These are phyloP conservation scores for Hirtodrosophila trivittata DNA, from an alignment of 2,888 invertebrate genomes.

Conservation along the genomic window DNA sequence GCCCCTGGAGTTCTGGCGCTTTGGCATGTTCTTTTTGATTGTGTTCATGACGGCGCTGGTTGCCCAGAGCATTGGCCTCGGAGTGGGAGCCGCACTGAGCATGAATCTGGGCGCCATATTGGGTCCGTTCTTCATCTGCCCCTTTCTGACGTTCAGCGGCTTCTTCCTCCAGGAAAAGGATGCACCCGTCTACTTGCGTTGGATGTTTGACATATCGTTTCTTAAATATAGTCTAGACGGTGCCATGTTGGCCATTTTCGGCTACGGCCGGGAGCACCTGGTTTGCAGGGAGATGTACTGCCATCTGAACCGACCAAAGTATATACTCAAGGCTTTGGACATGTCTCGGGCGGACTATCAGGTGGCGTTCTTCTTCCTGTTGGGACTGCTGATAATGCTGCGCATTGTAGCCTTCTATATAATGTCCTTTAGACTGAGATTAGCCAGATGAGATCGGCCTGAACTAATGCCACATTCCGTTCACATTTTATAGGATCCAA, in stretches of 20 bases:
- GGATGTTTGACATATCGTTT: slow-evolving; percentile 95
- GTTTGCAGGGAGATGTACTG: slow-evolving; percentile 91
- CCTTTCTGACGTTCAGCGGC: slow-evolving; percentile 95
- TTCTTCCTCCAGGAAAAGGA: slow-evolving; percentile 94
- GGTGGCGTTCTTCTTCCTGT: slow-evolving; percentile 87
- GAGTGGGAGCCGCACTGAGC: slow-evolving; percentile 92
- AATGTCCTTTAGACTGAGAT: slow-evolving; percentile 87
- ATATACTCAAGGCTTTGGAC: slow-evolving; percentile 90
- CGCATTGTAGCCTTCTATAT: slow-evolving; percentile 88
- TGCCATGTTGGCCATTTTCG: slow-evolving; percentile 91
- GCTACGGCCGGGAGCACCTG: slow-evolving; percentile 90
- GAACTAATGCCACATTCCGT: slow-evolving; percentile 58
- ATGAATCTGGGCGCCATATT: slow-evolving; percentile 95
- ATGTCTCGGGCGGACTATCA: slow-evolving; percentile 88
- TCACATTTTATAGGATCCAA: slow-evolving; percentile 17
- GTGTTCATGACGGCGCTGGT: slow-evolving; percentile 91
- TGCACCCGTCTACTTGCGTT: slow-evolving; percentile 90
- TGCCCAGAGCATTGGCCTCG: slow-evolving; percentile 92
- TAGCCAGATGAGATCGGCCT: slow-evolving; percentile 80
- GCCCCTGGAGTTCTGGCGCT: slow-evolving; percentile 89
- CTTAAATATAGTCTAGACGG: slow-evolving; percentile 95
- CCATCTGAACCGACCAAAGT: slow-evolving; percentile 88
- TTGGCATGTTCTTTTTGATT: slow-evolving; percentile 89
- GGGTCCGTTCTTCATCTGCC: slow-evolving; percentile 94
- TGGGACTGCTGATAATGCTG: slow-evolving; percentile 87